These are phyloP conservation scores for Mythimna lalbum DNA, from an alignment of 2,888 invertebrate species.

Conservation along the genomic window DNA sequence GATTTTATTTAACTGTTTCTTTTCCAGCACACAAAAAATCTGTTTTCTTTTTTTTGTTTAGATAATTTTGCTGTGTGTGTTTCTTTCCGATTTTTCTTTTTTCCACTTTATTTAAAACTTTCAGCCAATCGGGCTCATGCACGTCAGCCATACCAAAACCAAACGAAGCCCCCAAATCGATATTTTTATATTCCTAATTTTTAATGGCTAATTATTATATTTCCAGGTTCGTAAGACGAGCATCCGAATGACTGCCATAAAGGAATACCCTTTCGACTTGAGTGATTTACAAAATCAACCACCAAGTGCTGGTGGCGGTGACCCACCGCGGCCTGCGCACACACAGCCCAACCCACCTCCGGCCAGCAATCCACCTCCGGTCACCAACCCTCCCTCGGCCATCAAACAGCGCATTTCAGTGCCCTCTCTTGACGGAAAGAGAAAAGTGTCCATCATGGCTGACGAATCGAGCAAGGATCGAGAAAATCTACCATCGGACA, in stretches of 20 bases:
- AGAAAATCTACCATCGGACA: constrained; percentile 92
- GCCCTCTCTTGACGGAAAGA: constrained; percentile 83
- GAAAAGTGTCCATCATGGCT: constrained; percentile 92
- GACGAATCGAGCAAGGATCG: constrained; percentile 90
- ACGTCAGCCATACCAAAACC: too few relatives aligned
- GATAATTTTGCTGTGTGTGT: neutral
- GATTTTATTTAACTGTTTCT: neutral
- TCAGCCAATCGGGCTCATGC: too few relatives aligned
- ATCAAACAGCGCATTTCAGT: constrained; percentile 59
- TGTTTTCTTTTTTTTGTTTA: neutral
- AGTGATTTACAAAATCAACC: constrained; percentile 83
- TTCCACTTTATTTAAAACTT: neutral
- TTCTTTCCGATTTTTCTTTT: neutral
- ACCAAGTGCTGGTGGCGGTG: constrained; percentile 64
- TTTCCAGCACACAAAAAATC: neutral
- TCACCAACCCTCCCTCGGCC: constrained; percentile 37
- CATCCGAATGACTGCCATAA: constrained; percentile 89
- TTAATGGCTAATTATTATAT: neutral
- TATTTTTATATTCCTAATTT: neutral
- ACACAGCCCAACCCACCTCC: constrained; percentile 11
- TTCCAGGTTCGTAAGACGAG: constrained; percentile 88
- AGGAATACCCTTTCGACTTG: constrained; percentile 89
- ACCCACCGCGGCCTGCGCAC: constrained; percentile 59
- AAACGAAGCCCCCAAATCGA: too few relatives aligned
- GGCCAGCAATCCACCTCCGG: neutral